Conservation (phyloP, 1,140 invertebrate species). For the Drosophila elegans region DNA sequence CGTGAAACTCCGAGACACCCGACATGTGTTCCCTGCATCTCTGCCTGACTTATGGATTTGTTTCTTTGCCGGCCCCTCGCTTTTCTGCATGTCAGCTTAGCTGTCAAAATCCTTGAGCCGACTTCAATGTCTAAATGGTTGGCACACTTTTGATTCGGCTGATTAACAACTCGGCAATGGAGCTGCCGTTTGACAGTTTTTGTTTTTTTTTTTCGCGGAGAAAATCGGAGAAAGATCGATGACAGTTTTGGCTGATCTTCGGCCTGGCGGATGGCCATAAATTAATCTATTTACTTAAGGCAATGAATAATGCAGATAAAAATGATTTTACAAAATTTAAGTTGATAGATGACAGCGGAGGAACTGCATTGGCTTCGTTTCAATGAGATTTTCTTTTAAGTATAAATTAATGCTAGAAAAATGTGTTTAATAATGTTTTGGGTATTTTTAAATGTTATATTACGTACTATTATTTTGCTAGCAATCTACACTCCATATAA, state of each 20-base stretch:
- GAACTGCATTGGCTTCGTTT: too few relatives aligned
- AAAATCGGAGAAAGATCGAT: constrained; percentile 56
- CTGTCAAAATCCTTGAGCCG: constrained; percentile 79
- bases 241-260: constrained; percentile 63
- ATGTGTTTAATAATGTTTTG: too few relatives aligned
- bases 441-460: too few relatives aligned
- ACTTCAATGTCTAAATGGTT: constrained; percentile 67
- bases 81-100: constrained; percentile 73
- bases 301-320: constrained; percentile 1
- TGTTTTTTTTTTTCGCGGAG: constrained; percentile 35
- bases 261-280: constrained; percentile 19
- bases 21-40: constrained; percentile 55
- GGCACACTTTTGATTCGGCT: constrained; percentile 50
- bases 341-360: constrained; percentile 6
- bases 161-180: constrained; percentile 57
- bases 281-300: constrained; percentile 26
- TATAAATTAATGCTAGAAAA: background rate
- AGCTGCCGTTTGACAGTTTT: constrained; percentile 54
- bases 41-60: constrained; percentile 30
- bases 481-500: too few relatives aligned
- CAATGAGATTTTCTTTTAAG: background rate
- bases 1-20: constrained; percentile 49
- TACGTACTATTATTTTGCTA: too few relatives aligned
- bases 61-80: constrained; percentile 11
- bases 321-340: constrained; percentile 2